phyloP scores from a whole-genome alignment of 2,888 invertebrate species.

The Andrena trimmerana region DNA sequence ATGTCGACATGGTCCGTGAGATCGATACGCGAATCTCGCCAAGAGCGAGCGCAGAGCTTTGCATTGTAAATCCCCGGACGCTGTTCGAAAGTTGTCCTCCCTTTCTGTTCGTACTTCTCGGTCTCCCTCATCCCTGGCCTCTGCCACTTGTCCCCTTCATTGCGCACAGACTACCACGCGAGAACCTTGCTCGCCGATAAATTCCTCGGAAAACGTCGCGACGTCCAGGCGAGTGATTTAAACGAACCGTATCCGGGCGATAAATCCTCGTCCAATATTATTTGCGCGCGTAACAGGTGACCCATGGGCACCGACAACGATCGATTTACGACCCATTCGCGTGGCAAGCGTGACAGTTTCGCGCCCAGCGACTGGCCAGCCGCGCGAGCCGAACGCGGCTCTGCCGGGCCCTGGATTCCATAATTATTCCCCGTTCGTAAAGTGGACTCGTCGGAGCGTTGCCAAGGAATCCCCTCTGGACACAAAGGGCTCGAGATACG shows the following conservation, averaged over 20 bases:
- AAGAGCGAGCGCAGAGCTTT: neutral
- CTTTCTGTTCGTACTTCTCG: neutral
- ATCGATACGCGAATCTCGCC: slow-evolving; percentile 21
- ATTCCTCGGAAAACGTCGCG: slow-evolving; percentile 13
- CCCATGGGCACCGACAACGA: neutral
- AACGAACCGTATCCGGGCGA: neutral
- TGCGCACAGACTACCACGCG: neutral
- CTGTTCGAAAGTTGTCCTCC: slow-evolving; percentile 13
- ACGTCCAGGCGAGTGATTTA: slow-evolving; percentile 1
- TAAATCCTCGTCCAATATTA: slow-evolving; percentile 35
- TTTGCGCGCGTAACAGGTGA: slow-evolving; percentile 49
- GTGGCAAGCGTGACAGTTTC: neutral
- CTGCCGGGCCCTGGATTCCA: slow-evolving; percentile 26
- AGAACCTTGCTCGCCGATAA: slow-evolving; percentile 2
- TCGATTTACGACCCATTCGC: slow-evolving; percentile 5
- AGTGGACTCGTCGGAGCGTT: slow-evolving; percentile 45
- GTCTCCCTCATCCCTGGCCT: neutral
- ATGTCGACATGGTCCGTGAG: slow-evolving; percentile 14
- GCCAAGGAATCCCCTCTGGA: slow-evolving; percentile 57
- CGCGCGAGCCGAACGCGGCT: slow-evolving; percentile 10
- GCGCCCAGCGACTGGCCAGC: no score
- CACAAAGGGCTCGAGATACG: slow-evolving; percentile 37
- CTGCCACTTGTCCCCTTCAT: neutral
- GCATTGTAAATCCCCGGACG: neutral
- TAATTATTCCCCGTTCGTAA: slow-evolving; percentile 61